Evolutionary conservation across 37 sponge, comb jelly and placozoan species (phyloP).

Genomic region (Amphimedon queenslandica): DNA sequence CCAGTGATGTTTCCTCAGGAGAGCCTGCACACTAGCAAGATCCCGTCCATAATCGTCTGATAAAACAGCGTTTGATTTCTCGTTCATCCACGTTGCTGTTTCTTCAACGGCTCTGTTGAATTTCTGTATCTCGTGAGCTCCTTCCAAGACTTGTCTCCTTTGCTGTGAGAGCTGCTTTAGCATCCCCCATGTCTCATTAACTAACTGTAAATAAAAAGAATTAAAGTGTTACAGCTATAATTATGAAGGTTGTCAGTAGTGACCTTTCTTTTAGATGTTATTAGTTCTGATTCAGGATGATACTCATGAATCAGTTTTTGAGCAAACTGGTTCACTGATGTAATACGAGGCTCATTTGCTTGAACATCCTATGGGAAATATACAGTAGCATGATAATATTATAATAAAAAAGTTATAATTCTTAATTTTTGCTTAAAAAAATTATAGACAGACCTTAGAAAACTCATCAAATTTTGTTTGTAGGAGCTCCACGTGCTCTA

Average conservation of each 20-base stretch:
- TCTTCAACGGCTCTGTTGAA: slow-evolving; percentile 84
- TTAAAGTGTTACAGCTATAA: background rate
- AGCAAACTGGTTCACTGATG: slow-evolving; percentile 48
- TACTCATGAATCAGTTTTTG: slow-evolving; percentile 54
- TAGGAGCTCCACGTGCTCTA: slow-evolving; percentile 80
- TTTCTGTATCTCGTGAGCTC: slow-evolving; percentile 69
- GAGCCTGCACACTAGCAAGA: slow-evolving; percentile 80
- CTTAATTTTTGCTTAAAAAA: background rate
- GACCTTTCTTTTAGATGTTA: slow-evolving; percentile 52
- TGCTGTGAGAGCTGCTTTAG: slow-evolving; percentile 47
- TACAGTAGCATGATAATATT: background rate
- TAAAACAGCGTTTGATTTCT: slow-evolving; percentile 76
- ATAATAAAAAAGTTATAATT: background rate
- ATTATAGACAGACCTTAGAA: slow-evolving; percentile 35
- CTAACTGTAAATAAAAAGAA: slow-evolving; percentile 8
- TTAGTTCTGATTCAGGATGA: slow-evolving; percentile 70
- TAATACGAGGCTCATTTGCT: slow-evolving; percentile 62
- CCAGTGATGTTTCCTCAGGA: slow-evolving; percentile 91
- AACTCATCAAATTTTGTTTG: slow-evolving; percentile 90
- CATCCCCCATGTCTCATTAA: slow-evolving; percentile 61
- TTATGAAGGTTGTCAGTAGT: background rate
- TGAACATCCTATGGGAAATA: slow-evolving; percentile 53
- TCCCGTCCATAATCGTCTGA: slow-evolving; percentile 83
- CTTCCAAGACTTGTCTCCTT: slow-evolving; percentile 52
- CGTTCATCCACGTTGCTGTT: slow-evolving; percentile 89